Evolutionary conservation across 2,113 vertebrate species (phyloP).

Genomic region (Panthera leo): DNA sequence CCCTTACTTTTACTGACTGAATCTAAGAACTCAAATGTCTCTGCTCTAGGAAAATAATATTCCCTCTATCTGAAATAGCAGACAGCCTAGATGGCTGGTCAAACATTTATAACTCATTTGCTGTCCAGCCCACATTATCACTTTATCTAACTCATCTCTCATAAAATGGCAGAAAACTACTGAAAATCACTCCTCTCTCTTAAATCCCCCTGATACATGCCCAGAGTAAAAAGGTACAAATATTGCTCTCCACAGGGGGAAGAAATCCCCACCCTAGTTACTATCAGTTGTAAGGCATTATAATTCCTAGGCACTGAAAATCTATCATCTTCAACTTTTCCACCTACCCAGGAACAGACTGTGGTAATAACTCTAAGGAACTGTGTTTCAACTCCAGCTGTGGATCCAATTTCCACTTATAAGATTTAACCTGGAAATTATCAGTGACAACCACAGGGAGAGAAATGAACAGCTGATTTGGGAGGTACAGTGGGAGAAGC

Average conservation of each 20-base stretch:
- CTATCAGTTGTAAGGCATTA: not conserved
- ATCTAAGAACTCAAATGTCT: conserved; percentile 30
- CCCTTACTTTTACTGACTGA: not conserved
- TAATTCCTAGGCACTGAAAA: conserved; percentile 29
- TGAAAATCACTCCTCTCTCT: conserved; percentile 20
- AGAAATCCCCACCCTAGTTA: not conserved
- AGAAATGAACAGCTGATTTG: conserved; percentile 9
- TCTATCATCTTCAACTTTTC: conserved; percentile 43
- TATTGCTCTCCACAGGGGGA: not conserved
- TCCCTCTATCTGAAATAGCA: not conserved
- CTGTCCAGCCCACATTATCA: not conserved
- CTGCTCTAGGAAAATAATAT: not conserved
- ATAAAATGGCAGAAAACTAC: conserved; percentile 48
- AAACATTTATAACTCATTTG: conserved; percentile 25
- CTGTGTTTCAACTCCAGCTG: conserved; percentile 63
- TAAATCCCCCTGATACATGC: not conserved
- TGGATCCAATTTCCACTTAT: conserved; percentile 60
- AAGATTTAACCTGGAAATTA: conserved; percentile 71
- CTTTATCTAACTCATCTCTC: conserved; percentile 45
- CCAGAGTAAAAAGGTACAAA: conserved; percentile 38
- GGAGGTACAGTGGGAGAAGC: not conserved
- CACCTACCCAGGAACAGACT: not conserved
- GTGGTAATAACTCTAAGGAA: conserved; percentile 5
- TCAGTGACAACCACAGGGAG: conserved; percentile 3
- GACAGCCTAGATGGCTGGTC: not conserved